Evolutionary conservation across 2,113 vertebrate species (phyloP).

Genomic region (Oncorhynchus nerka): DNA sequence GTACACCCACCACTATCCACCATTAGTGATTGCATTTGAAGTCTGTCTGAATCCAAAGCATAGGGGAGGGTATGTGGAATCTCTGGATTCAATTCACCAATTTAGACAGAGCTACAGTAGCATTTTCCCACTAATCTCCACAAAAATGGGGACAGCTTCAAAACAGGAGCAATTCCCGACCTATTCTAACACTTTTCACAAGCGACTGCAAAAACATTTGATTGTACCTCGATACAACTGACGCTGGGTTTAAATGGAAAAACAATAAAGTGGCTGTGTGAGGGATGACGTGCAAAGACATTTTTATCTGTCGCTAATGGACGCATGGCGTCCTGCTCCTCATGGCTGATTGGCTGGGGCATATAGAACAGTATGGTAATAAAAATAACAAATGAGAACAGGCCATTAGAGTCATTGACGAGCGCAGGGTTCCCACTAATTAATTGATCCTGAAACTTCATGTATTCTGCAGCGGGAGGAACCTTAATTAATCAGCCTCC

Average conservation of each 20-base stretch:
- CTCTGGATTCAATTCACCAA: neutral
- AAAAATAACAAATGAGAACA: slow-evolving; percentile 78
- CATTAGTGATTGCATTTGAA: neutral
- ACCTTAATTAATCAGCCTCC: slow-evolving; percentile 69
- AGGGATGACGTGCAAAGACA: slow-evolving; percentile 16
- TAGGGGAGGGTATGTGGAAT: neutral
- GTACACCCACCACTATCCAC: neutral
- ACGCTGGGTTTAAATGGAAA: neutral
- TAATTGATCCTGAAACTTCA: slow-evolving; percentile 78
- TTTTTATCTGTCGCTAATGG: slow-evolving; percentile 51
- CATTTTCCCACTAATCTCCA: neutral
- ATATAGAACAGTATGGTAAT: slow-evolving; percentile 65
- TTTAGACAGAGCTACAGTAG: neutral
- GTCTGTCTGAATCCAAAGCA: neutral
- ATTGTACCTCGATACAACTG: neutral
- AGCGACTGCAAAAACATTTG: neutral
- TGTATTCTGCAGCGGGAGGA: slow-evolving; percentile 70
- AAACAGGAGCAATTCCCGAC: neutral
- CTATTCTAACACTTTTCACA: neutral
- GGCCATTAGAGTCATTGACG: slow-evolving; percentile 72
- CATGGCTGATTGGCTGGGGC: slow-evolving; percentile 63
- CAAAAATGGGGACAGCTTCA: neutral
- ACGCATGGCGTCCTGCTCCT: slow-evolving; percentile 38
- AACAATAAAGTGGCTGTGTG: neutral
- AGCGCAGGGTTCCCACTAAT: slow-evolving; percentile 68